Evolutionary conservation across 2,113 vertebrate genomes (phyloP), one percentile per base, ranked within the genome.

Genomic region (Mustela lutreola): DNA sequence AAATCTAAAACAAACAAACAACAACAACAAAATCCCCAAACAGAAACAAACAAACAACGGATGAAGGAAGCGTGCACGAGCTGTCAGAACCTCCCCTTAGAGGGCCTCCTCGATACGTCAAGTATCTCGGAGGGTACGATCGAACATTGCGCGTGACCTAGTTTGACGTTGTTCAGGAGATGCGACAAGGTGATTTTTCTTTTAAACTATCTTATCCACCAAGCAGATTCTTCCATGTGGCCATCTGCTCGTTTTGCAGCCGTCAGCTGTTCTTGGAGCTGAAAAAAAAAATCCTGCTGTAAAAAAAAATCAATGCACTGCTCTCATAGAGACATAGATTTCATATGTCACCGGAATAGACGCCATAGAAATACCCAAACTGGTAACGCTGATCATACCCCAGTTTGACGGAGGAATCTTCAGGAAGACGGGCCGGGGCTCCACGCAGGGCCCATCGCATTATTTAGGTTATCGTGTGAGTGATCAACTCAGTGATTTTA

Each of bases 291-390:
- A 80, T 75, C 60, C 26, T 70, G 10, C 89, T 73, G 60, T 67
- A 63, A 96, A 93, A 96, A 93, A 87, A 93, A 91, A 90, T 96
- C 92, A 96, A 93, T 79, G 83, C 31, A 6, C 65, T 89, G 78
- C 58, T 92, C 48, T 84, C 85, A 58, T 5, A 82, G 24, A 80
- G 39, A 75, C 60, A 45, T 58, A 94, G 95, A 94, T 73, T 76
- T 58, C 75, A 71, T 18, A 2, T 9, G 42, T 53, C 73, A 45
- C 91, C 18, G 76, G 50, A 81, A 31, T 45, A 65, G 83, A 73
- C 33, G 48, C 56, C 1, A 0, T 0, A 58, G 83, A 93, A 78
- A 95, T 60, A 83, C 33, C 67, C 89, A 75, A 33, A 31, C 21
- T 79, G 94, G 86, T 86, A 42, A 28, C 86, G 10, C 24, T n/a